Evolutionary conservation across 2,888 invertebrate species (phyloP).

Genomic region (Xestoiulus laeticollis): DNA sequence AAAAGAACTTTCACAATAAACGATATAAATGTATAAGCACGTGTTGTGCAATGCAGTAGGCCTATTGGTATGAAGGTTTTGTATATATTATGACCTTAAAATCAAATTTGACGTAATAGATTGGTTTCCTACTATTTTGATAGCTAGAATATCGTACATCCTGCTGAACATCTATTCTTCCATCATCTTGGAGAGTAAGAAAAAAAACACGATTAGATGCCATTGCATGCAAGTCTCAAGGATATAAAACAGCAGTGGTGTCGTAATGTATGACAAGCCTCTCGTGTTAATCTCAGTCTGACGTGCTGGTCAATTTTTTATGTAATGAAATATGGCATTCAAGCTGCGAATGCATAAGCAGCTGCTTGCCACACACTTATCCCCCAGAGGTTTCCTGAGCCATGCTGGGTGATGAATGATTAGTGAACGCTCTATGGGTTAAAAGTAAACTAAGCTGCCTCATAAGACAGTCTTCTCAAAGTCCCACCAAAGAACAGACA

Average conservation of each 20-base stretch:
- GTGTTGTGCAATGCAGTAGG: too few relatives aligned
- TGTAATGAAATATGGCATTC: conserved; percentile 14
- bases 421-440: conserved; percentile 10
- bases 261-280: conserved; percentile 4
- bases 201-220: neutral
- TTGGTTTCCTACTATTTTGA: neutral
- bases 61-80: neutral
- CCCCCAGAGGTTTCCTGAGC: neutral
- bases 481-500: neutral
- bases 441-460: neutral
- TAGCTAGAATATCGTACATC: neutral
- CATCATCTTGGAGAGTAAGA: neutral
- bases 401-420: conserved; percentile 26
- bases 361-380: conserved; percentile 21
- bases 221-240: neutral
- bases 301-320: conserved; percentile 26
- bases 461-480: neutral
- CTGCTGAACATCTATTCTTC: neutral
- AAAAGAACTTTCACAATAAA: too few relatives aligned
- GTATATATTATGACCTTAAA: neutral
- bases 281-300: neutral
- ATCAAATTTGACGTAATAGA: neutral
- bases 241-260: conserved; percentile 26
- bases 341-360: conserved; percentile 26
- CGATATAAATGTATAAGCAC: too few relatives aligned